phyloP scores from a whole-genome alignment of 2,797 vertebrate genomes.

The Etheostoma nigrum region DNA sequence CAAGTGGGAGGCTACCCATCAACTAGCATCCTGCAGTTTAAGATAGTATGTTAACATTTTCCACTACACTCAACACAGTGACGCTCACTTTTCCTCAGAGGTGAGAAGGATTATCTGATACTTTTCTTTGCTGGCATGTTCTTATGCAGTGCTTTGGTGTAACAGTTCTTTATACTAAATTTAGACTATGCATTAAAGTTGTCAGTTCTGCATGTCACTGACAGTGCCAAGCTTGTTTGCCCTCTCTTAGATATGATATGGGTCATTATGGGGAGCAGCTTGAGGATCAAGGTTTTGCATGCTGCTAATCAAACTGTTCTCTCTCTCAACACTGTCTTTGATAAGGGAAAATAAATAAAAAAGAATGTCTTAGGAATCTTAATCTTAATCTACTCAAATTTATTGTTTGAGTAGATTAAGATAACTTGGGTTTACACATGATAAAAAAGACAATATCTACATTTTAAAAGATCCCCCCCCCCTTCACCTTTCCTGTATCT shows the following conservation, averaged over 20 bases:
- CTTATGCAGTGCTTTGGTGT: neutral
- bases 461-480: neutral
- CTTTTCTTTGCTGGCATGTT: neutral
- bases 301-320: neutral
- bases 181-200: neutral
- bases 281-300: neutral
- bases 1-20: neutral
- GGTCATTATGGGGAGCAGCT: neutral
- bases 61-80: neutral
- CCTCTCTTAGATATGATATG: neutral
- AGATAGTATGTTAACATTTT: neutral
- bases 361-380: neutral
- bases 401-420: neutral
- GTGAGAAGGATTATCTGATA: neutral
- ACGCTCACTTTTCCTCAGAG: neutral
- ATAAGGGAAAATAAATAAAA: neutral
- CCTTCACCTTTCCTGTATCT: too few species aligned
- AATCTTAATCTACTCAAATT: too few species aligned
- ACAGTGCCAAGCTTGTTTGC: neutral
- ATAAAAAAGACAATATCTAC: neutral
- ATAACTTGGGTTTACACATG: neutral
- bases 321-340: neutral
- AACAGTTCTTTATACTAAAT: constrained; percentile 2
- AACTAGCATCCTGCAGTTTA: neutral
- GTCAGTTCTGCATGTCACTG: neutral